Conservation (phyloP, 2,888 invertebrate genomes). For the Cataglyphis rosenhaueri region DNA sequence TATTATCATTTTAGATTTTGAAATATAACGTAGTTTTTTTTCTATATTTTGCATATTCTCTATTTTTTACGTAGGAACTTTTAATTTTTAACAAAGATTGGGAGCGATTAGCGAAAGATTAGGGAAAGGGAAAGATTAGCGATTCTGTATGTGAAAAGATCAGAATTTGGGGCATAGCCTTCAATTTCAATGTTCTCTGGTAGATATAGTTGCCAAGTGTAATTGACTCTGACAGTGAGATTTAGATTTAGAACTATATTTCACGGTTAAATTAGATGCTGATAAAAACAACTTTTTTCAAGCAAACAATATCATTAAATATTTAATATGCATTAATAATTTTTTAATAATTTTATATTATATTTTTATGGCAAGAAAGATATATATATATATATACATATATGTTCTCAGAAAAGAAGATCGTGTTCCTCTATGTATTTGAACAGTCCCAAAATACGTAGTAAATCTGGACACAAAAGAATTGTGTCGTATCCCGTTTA, state of each 20-base stretch:
- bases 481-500: slow-evolving; percentile 79
- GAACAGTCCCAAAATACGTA: slow-evolving; percentile 54
- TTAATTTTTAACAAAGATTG: slow-evolving; percentile 24
- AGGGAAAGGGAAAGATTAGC: background rate
- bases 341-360: slow-evolving; percentile 6
- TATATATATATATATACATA: too few relatives aligned
- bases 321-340: background rate
- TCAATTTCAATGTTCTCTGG: slow-evolving; percentile 40
- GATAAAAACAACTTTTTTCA: background rate
- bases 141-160: background rate
- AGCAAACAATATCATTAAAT: slow-evolving; percentile 14
- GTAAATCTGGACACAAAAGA: slow-evolving; percentile 68
- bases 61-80: background rate
- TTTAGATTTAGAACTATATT: slow-evolving; percentile 45
- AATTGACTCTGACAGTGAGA: slow-evolving; percentile 74
- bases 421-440: background rate
- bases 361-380: background rate
- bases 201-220: slow-evolving; percentile 59
- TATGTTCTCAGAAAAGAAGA: slow-evolving; percentile 1
- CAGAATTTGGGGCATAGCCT: slow-evolving; percentile 63
- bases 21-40: background rate
- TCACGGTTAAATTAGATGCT: slow-evolving; percentile 16
- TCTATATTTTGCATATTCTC: background rate
- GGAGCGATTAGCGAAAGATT: too few relatives aligned
- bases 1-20: background rate